Evolutionary conservation across 1,140 invertebrate genomes (phyloP), one percentile per base, ranked within the genome.

Genomic region (Nephila pilipes): DNA sequence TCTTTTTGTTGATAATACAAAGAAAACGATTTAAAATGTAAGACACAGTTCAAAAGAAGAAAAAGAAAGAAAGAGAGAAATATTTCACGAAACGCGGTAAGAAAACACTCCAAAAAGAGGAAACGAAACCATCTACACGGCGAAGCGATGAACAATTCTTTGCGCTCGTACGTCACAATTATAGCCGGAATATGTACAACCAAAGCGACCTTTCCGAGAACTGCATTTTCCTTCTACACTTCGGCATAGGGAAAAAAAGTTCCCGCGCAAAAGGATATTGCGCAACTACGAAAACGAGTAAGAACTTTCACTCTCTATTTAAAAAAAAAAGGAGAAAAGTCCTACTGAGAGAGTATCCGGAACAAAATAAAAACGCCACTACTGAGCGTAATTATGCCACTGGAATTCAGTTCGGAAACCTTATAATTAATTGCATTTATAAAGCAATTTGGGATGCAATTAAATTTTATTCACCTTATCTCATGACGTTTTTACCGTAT

Each of bases 181-280:
- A 25, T 29, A 65, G 63, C 63, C 14, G 63, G 22, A 65, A 65
- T 65, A 65, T 65, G 63, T 10, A 65, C 14, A 65, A n/a, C 12
- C 25, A 14, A n/a, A 16, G 5, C 63, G 6, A 65, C 22, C 63
- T 65, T 29, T 25, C 22, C 22, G 25, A 25, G 25, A 65, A 25
- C 22, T n/a, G 63, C n/a, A 14, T 65, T 65, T 65, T 65, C 63
- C 63, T 29, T 60, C 22, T 25, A n/a, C 22, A 0, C 22, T n/a
- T n/a, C n/a, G 18, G 14, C 57, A 25, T 65, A n/a, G 10, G 25
- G 12, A 65, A n/a, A 29, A 65, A 65, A 65, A 25, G n/a, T 65
- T 65, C 63, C 63, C 63, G 63, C 63, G 63, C 63, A n/a, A n/a
- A 25, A 65, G 63, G 63, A 65, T 25, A 65, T 65, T 65, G 63